Conservation (phyloP, 1,140 invertebrate species). For the Eurosta solidaginis region DNA sequence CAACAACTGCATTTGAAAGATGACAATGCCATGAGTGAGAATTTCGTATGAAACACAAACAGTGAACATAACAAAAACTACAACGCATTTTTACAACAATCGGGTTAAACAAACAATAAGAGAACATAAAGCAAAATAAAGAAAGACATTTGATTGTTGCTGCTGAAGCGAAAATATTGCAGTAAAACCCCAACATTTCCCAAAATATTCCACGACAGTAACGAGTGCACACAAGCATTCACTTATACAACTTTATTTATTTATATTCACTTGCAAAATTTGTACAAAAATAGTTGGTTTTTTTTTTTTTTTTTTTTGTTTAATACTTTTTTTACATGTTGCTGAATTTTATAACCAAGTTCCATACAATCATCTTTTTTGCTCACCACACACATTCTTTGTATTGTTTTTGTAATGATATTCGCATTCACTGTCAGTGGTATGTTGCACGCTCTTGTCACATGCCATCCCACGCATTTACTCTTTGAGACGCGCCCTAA, state of each 20-base stretch:
- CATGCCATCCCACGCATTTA: not conserved
- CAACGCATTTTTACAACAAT: not conserved
- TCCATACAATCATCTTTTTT: not conserved
- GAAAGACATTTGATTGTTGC: not conserved
- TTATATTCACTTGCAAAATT: not conserved
- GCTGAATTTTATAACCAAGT: not conserved
- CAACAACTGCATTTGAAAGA: constrained; percentile 27
- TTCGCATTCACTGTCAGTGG: too few species aligned
- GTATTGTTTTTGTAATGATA: not conserved
- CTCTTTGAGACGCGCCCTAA: not conserved
- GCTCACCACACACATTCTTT: not conserved
- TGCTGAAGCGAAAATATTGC: not conserved
- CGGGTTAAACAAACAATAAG: not conserved
- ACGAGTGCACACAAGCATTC: not conserved
- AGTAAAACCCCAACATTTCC: not conserved
- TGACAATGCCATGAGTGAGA: constrained; percentile 5
- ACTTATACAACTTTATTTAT: not conserved
- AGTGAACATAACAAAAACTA: not conserved
- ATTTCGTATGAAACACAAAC: not conserved
- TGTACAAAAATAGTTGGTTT: not conserved
- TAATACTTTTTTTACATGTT: not conserved
- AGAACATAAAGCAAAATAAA: not conserved
- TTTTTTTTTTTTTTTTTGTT: not conserved
- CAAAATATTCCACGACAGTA: not conserved
- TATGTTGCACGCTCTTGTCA: too few species aligned